Percentiles rank a stretch among this genome's conserved stretches.
Conservation (phyloP, 2,888 invertebrate genomes). For the Pelosia muscerda region DNA sequence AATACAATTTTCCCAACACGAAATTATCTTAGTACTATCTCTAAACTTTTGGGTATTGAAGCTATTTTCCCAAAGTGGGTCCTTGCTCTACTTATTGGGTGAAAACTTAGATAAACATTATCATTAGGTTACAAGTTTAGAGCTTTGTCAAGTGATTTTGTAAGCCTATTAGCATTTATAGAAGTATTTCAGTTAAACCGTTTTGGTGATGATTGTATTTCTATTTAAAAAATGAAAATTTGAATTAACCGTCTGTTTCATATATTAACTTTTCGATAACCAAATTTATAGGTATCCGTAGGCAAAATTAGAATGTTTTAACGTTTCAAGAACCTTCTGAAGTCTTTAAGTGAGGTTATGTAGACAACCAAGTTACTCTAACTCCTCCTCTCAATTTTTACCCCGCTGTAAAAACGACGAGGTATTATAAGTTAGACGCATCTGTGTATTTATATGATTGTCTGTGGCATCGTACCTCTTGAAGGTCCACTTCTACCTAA, state of each 20-base stretch:
- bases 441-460: too few species aligned
- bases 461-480: too few species aligned
- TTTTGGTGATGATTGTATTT: constrained; percentile 1
- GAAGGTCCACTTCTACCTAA: too few species aligned
- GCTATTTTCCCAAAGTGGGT: constrained; percentile 4
- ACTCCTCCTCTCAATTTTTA: too few species aligned
- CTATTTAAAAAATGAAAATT: not conserved
- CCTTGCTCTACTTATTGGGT: constrained; percentile 4
- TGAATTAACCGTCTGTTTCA: not conserved
- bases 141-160: constrained; percentile 27
- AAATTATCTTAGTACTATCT: not conserved
- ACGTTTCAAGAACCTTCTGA: too few species aligned
- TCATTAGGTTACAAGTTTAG: not conserved
- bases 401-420: too few species aligned
- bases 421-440: too few species aligned
- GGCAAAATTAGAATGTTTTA: not conserved
- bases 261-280: not conserved
- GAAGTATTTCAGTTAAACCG: constrained; percentile 7
- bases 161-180: not conserved
- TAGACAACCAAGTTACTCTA: too few species aligned
- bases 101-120: constrained; percentile 4
- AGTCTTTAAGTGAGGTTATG: too few species aligned
- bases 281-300: not conserved
- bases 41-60: not conserved
- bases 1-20: not conserved